Percentiles rank a stretch among this genome's conserved stretches.
Evolutionary conservation across 1,140 invertebrate species (phyloP).

Genomic region (Atta texana): DNA sequence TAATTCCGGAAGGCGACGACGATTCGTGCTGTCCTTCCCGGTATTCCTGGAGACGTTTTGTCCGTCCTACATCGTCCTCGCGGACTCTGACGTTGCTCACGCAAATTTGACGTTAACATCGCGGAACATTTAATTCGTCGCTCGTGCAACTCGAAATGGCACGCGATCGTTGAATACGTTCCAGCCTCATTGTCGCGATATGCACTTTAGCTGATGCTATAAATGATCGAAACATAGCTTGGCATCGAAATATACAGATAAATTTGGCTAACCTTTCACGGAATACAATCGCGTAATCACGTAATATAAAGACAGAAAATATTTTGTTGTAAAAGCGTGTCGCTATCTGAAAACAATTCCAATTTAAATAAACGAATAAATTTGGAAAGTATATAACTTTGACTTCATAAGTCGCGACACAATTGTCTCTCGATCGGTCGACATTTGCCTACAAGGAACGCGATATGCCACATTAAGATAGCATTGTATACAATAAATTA

Average conservation of each 20-base stretch:
- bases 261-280: background rate
- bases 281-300: background rate
- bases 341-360: background rate
- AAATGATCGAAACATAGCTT: background rate
- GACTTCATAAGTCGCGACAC: background rate
- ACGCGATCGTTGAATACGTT: slow-evolving; percentile 79
- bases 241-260: background rate
- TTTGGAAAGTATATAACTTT: background rate
- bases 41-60: slow-evolving; percentile 75
- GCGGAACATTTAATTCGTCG: slow-evolving; percentile 83
- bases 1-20: slow-evolving; percentile 76
- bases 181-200: slow-evolving; percentile 52
- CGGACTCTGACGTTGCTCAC: slow-evolving; percentile 69
- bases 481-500: slow-evolving; percentile 20
- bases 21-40: slow-evolving; percentile 72
- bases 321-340: background rate
- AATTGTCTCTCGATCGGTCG: slow-evolving; percentile 15
- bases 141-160: slow-evolving; percentile 77
- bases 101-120: slow-evolving; percentile 85
- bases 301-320: background rate
- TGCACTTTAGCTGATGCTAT: slow-evolving; percentile 16
- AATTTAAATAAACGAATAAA: background rate
- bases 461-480: slow-evolving; percentile 55
- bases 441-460: slow-evolving; percentile 8
- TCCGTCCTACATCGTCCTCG: slow-evolving; percentile 42